A percentile compares a stretch with the other conserved stretches of the same genome.
phyloP scores from a whole-genome alignment of 2,797 vertebrate species.

The Paramormyrops hopkinsi region DNA sequence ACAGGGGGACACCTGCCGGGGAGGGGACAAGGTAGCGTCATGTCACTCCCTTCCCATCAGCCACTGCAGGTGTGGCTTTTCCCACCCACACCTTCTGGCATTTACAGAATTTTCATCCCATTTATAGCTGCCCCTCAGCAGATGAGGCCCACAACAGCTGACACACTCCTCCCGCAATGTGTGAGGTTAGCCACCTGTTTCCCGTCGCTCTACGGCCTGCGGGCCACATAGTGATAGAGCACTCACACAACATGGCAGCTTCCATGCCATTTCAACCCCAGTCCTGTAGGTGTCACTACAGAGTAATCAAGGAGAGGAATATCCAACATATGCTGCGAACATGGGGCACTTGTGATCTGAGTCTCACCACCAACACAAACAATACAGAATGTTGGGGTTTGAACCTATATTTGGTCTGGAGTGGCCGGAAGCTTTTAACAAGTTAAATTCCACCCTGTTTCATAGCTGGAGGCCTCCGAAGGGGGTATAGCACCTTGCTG shows the following conservation, averaged over 20 bases:
- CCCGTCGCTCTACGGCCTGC: background rate
- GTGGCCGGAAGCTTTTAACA: background rate
- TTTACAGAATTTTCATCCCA: background rate
- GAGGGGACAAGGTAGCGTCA: background rate
- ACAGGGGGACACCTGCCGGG: constrained; percentile 77
- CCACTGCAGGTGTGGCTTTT: background rate
- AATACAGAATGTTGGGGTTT: background rate
- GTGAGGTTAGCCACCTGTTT: background rate
- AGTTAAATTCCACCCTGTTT: background rate
- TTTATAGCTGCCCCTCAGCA: background rate
- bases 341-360: background rate
- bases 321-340: background rate
- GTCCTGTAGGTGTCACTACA: background rate
- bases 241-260: background rate
- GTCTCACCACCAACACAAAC: background rate
- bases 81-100: background rate
- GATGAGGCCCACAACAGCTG: background rate
- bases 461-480: background rate
- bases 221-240: background rate
- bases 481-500: constrained; percentile 63
- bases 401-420: background rate
- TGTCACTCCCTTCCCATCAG: background rate
- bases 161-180: background rate
- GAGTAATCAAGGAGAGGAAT: background rate
- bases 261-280: background rate